These are phyloP conservation scores for Leuciscus waleckii DNA, from an alignment of 2,797 vertebrate genomes.

Conservation along the genomic window DNA sequence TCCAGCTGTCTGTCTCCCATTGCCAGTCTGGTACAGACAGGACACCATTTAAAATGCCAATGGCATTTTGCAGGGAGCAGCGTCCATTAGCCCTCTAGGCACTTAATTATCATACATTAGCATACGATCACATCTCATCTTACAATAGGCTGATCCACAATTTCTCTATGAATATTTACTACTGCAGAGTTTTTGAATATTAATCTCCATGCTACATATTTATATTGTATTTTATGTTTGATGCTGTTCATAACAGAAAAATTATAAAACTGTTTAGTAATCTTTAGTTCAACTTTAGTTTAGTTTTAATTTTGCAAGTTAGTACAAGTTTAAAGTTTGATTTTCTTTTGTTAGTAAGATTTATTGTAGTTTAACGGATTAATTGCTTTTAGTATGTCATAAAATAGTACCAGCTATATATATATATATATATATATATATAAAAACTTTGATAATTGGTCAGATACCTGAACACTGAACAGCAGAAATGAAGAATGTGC, in stretches of 20 bases:
- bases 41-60: constrained; percentile 92
- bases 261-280: background rate
- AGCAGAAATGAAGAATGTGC: background rate
- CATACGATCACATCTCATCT: constrained; percentile 96
- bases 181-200: constrained; percentile 74
- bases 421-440: too few species aligned
- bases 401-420: background rate
- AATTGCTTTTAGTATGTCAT: background rate
- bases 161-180: constrained; percentile 77
- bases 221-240: constrained; percentile 55
- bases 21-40: constrained; percentile 77
- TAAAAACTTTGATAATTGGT: background rate
- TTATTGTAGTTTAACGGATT: background rate
- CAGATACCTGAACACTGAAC: background rate
- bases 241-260: background rate
- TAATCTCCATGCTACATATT: constrained; percentile 70
- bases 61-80: constrained; percentile 85
- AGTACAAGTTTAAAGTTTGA: background rate
- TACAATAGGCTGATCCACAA: constrained; percentile 80
- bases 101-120: constrained; percentile 98
- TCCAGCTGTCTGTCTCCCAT: constrained; percentile 85
- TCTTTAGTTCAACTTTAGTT: too few species aligned
- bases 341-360: background rate
- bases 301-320: constrained; percentile 1
- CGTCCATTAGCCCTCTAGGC: constrained; percentile 86